phyloP scores from a whole-genome alignment of 2,797 vertebrate genomes.

The Paguma larvata region DNA sequence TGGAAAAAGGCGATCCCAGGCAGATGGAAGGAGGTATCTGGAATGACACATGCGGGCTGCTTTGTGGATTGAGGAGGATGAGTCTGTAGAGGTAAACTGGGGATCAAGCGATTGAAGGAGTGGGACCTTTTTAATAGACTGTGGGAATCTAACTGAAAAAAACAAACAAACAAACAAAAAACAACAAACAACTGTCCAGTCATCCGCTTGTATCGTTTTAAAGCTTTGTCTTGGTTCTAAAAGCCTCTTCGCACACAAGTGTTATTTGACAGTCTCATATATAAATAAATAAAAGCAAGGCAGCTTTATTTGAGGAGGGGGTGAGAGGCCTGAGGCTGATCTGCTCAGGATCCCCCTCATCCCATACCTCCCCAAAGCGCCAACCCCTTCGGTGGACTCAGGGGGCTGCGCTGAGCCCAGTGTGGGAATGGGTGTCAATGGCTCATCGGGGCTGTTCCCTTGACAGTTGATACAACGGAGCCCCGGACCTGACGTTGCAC shows the following conservation, averaged over 20 bases:
- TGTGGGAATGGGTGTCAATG: neutral
- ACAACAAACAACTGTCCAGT: neutral
- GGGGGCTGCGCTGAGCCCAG: neutral
- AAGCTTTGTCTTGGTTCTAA: slow-evolving; percentile 3
- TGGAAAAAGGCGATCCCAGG: neutral
- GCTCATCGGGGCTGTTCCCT: neutral
- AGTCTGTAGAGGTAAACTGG: neutral
- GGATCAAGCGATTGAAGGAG: neutral
- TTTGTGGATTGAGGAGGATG: neutral
- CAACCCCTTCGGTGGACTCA: neutral
- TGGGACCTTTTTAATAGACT: neutral
- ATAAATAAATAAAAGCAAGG: neutral
- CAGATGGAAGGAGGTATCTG: neutral
- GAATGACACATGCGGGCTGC: neutral
- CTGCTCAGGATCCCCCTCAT: neutral
- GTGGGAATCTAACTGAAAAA: neutral
- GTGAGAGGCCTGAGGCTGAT: too few relatives aligned
- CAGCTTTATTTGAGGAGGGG: neutral
- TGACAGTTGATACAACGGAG: neutral
- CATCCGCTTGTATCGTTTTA: neutral
- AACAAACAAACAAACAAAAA: neutral
- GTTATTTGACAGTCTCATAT: neutral
- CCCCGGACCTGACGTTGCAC: neutral
- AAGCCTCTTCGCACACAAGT: neutral
- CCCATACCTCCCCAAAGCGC: neutral